These are phyloP conservation scores for Macaria notata DNA, from an alignment of 2,888 invertebrate species.

Conservation along the genomic window DNA sequence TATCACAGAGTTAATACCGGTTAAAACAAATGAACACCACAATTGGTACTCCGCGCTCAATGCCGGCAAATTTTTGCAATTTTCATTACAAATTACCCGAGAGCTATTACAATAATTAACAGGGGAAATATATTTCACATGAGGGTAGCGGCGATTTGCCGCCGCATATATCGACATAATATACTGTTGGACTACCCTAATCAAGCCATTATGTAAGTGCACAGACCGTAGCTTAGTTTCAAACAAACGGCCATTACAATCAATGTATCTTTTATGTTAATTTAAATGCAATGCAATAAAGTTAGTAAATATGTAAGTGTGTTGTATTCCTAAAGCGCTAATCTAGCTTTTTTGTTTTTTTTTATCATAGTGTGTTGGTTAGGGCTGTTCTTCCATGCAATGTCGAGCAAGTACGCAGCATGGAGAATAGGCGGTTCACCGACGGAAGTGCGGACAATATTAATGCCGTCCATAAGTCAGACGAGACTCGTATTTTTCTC, in stretches of 20 bases:
- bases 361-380: not conserved
- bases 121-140: slow-evolving; percentile 33
- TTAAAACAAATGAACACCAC: not conserved
- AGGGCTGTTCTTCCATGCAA: no score
- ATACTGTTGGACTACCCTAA: no score
- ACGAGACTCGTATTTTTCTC: slow-evolving; percentile 71
- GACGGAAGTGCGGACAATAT: slow-evolving; percentile 74
- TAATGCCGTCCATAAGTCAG: slow-evolving; percentile 74
- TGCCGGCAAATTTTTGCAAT: slow-evolving; percentile 23
- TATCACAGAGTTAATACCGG: no score
- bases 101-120: slow-evolving; percentile 31
- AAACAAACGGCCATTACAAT: no score
- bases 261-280: no score
- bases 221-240: no score
- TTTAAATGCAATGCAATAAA: no score
- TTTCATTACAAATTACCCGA: slow-evolving; percentile 28
- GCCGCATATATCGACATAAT: not conserved
- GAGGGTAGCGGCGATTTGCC: slow-evolving; percentile 28
- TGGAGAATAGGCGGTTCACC: slow-evolving; percentile 58
- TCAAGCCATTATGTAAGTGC: no score
- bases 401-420: slow-evolving; percentile 22
- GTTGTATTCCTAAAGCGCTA: no score
- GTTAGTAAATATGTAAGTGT: no score
- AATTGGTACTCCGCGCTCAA: slow-evolving; percentile 3
- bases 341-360: no score